Percentiles rank a stretch among this genome's conserved stretches.
Evolutionary conservation across 2,113 vertebrate species (phyloP).

Genomic region (Polypterus senegalus): DNA sequence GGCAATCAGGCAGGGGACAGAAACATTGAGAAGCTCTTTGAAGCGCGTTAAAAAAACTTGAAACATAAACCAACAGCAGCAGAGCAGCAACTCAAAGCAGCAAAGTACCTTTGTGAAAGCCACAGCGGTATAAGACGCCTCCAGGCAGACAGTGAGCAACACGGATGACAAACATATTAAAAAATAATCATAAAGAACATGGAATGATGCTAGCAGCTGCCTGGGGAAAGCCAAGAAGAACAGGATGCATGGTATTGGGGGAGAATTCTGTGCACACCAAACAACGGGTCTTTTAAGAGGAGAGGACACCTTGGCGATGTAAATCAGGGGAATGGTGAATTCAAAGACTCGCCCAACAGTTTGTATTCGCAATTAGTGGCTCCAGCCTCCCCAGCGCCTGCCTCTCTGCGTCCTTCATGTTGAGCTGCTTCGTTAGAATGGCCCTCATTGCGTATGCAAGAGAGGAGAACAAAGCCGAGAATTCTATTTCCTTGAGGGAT

Average conservation of each 20-base stretch:
- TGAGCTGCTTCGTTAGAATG: not conserved
- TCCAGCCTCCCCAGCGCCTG: not conserved
- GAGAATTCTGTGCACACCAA: too few species aligned
- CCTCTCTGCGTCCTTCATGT: not conserved
- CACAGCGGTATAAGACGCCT: not conserved
- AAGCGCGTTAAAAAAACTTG: too few species aligned
- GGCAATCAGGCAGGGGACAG: too few species aligned
- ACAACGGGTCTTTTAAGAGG: not conserved
- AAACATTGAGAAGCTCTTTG: too few species aligned
- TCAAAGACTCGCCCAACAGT: not conserved
- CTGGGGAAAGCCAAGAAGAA: not conserved
- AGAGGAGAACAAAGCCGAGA: not conserved
- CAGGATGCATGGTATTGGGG: too few species aligned
- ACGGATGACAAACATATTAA: constrained; percentile 1
- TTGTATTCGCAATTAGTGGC: not conserved
- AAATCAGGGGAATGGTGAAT: constrained; percentile 1
- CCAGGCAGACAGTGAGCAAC: not conserved
- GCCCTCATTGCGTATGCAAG: not conserved
- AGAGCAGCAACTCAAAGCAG: too few species aligned
- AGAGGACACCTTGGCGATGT: not conserved
- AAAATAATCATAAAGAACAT: not conserved
- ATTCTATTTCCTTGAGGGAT: not conserved
- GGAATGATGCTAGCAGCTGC: not conserved
- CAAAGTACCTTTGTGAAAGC: not conserved
- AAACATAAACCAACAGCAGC: too few species aligned